These are phyloP conservation scores for Xestia ashworthii DNA, from an alignment of 2,888 invertebrate genomes.

Conservation along the genomic window DNA sequence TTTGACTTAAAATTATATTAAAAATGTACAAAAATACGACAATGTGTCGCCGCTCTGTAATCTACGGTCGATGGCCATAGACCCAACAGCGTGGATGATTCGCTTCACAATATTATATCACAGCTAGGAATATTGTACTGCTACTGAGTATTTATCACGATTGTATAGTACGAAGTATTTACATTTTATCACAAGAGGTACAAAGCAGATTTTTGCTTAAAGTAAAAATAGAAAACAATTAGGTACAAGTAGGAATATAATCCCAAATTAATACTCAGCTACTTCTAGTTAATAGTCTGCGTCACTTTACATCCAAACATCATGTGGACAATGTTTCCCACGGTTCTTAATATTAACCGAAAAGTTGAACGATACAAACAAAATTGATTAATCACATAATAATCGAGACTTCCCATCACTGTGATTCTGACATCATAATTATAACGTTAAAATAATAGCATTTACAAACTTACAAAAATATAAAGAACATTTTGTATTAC, in stretches of 20 bases:
- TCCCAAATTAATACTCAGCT: conserved; percentile 6
- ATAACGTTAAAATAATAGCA: conserved; percentile 13
- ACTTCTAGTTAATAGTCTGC: not conserved
- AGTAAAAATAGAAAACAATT: conserved; percentile 9
- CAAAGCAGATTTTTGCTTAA: conserved; percentile 7
- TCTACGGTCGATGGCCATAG: not conserved
- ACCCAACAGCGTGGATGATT: not conserved
- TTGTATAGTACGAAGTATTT: conserved; percentile 21
- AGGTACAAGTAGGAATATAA: not conserved
- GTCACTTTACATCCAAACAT: not conserved
- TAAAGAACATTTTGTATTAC: conserved; percentile 38
- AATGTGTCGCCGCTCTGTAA: conserved; percentile 11
- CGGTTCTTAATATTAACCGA: not conserved
- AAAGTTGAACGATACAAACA: not conserved
- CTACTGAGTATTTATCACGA: conserved; percentile 67
- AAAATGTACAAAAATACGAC: conserved; percentile 45
- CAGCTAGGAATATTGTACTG: conserved; percentile 73
- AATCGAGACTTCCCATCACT: conserved; percentile 27
- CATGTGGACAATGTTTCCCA: not conserved
- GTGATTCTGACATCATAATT: conserved; percentile 25
- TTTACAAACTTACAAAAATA: conserved; percentile 36
- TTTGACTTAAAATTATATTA: conserved; percentile 54
- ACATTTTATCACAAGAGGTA: conserved; percentile 32
- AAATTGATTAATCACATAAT: not conserved
- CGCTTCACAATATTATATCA: conserved; percentile 67